A percentile compares a stretch with the other conserved stretches of the same genome.
phyloP scores from a whole-genome alignment of 2,113 vertebrate genomes.

The Aegypius monachus region DNA sequence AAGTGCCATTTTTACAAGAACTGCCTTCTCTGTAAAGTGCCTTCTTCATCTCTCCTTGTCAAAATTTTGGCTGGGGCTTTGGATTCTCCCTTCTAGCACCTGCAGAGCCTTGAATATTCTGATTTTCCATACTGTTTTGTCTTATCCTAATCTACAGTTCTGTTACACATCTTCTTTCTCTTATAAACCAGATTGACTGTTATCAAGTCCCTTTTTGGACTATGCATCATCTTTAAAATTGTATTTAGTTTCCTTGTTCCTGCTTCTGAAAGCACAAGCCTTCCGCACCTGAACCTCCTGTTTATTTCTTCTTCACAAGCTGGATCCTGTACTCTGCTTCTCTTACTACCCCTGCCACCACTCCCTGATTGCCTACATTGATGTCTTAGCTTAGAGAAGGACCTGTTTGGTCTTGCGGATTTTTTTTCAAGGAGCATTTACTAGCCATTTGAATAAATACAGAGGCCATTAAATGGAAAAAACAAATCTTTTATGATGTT shows the following conservation, averaged over 20 bases:
- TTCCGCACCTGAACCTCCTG: background rate
- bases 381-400: background rate
- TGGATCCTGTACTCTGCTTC: background rate
- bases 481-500: background rate
- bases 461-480: background rate
- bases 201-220: background rate
- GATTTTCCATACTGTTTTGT: background rate
- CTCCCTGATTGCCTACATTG: background rate
- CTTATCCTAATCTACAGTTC: background rate
- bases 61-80: background rate
- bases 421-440: background rate
- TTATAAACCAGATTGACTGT: background rate
- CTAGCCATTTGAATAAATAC: background rate
- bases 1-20: background rate
- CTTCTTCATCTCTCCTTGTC: background rate
- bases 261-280: background rate
- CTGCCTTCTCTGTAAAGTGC: background rate
- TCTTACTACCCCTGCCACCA: background rate
- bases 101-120: background rate
- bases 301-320: background rate
- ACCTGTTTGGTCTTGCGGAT: background rate
- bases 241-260: background rate
- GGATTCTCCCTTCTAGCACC: background rate
- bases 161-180: background rate
- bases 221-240: background rate